phyloP scores from a whole-genome alignment of 2,797 vertebrate genomes.

The Neopelma chrysocephalum region DNA sequence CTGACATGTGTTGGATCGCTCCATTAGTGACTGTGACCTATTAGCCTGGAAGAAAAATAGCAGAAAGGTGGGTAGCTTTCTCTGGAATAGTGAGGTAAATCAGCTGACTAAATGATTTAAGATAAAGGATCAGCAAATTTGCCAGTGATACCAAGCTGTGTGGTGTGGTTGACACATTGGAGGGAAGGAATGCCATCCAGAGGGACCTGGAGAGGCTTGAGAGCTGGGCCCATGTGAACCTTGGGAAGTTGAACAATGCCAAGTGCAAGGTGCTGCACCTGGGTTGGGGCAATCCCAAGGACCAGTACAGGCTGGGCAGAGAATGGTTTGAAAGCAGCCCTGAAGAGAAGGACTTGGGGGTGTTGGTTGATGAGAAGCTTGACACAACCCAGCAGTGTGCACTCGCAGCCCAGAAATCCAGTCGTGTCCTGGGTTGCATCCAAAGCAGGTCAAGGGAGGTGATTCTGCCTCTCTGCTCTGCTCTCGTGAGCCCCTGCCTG shows the following conservation, averaged over 20 bases:
- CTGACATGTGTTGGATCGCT: not conserved
- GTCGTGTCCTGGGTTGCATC: fast-evolving
- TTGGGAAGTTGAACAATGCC: not conserved
- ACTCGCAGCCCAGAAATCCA: not conserved
- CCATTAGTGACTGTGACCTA: not conserved
- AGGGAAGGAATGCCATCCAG: not conserved
- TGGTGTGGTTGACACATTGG: not conserved
- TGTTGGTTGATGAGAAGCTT: not conserved
- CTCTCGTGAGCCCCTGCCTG: not conserved
- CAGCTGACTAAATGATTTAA: not conserved
- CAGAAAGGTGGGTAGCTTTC: not conserved
- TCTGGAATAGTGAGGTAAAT: not conserved
- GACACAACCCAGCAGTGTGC: too few species aligned
- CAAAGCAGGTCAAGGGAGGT: not conserved
- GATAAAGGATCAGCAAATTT: not conserved
- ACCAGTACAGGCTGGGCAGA: not conserved
- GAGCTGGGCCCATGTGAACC: not conserved
- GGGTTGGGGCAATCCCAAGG: not conserved
- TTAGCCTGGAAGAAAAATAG: not conserved
- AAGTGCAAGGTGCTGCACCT: not conserved
- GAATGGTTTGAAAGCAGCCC: not conserved
- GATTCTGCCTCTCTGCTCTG: not conserved
- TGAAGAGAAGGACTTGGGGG: not conserved
- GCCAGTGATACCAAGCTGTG: not conserved
- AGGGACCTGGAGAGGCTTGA: not conserved